These are phyloP conservation scores for Cervus canadensis DNA, from an alignment of 2,113 vertebrate genomes.

Conservation along the genomic window DNA sequence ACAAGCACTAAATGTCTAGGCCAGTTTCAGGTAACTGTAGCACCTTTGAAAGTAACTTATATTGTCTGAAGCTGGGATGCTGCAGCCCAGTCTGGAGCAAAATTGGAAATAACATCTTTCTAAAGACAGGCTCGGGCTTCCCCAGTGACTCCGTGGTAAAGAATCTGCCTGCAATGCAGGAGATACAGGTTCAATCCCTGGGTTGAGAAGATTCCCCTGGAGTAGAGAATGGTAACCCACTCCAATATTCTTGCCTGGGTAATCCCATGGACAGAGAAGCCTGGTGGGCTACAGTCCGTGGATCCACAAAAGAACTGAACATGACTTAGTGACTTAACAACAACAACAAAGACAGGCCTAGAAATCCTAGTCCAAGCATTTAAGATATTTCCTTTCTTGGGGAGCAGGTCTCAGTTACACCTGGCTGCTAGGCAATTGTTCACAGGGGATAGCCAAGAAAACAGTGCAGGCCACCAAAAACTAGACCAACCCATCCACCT, in stretches of 20 bases:
- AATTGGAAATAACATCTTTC: constrained; percentile 83
- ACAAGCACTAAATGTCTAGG: constrained; percentile 56
- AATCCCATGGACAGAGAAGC: not conserved
- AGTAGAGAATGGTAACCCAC: not conserved
- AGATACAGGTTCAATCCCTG: not conserved
- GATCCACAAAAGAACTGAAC: not conserved
- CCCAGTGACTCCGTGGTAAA: not conserved
- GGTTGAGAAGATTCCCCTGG: not conserved
- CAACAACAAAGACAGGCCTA: constrained; percentile 81
- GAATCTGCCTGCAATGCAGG: not conserved
- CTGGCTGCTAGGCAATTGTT: constrained; percentile 62
- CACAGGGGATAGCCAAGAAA: not conserved
- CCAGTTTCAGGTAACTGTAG: constrained; percentile 74
- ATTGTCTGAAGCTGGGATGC: constrained; percentile 82
- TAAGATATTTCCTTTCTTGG: constrained; percentile 83
- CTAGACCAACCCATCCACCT: not conserved
- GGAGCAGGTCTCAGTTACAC: constrained; percentile 85
- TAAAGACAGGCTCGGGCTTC: constrained; percentile 82
- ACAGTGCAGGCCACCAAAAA: not conserved
- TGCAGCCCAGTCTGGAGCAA: constrained; percentile 85
- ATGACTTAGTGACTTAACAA: not conserved
- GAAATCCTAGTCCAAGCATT: constrained; percentile 81
- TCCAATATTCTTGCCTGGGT: not conserved
- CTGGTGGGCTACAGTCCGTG: not conserved
- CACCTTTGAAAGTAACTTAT: constrained; percentile 84